A percentile compares a stretch with the other conserved stretches of the same genome.
These are phyloP conservation scores for Thrips palmi DNA, from an alignment of 1,140 invertebrate genomes.

Conservation along the genomic window DNA sequence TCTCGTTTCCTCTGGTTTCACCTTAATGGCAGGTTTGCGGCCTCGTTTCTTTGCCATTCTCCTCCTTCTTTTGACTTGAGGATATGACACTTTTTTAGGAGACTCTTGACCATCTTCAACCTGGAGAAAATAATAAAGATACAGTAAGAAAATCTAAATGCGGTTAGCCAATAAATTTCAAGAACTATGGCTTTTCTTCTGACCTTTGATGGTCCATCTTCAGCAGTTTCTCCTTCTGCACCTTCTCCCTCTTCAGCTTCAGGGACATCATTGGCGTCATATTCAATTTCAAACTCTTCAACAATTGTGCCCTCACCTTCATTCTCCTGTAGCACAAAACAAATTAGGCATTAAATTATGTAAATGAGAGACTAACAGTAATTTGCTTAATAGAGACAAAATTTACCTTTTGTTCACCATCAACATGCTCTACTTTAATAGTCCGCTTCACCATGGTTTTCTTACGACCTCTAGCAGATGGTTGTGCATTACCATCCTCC, in stretches of 20 bases:
- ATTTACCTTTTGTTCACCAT: not conserved
- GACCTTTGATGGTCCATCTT: too few relatives aligned
- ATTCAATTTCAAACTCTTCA: constrained; percentile 10
- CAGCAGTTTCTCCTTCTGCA: constrained; percentile 1
- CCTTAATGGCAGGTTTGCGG: too few relatives aligned
- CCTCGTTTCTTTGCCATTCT: too few relatives aligned
- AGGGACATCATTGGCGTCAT: constrained; percentile 11
- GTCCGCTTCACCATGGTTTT: constrained; percentile 2
- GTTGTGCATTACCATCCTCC: not conserved
- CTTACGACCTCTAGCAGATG: not conserved
- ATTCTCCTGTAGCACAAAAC: not conserved
- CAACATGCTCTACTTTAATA: not conserved
- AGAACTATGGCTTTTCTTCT: too few relatives aligned
- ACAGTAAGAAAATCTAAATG: too few relatives aligned
- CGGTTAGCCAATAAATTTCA: too few relatives aligned
- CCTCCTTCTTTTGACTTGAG: constrained; percentile 2
- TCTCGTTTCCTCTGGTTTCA: constrained; percentile 4
- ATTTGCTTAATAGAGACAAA: not conserved
- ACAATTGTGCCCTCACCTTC: not conserved
- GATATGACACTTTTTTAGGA: constrained; percentile 7
- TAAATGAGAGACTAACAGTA: too few relatives aligned
- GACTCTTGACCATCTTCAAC: too few relatives aligned
- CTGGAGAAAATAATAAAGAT: too few relatives aligned
- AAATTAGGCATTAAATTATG: not conserved
- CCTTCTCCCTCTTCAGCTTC: constrained; percentile 7